These are phyloP conservation scores for Cacoxenus indagator DNA, from an alignment of 2,888 invertebrate species.

Conservation along the genomic window DNA sequence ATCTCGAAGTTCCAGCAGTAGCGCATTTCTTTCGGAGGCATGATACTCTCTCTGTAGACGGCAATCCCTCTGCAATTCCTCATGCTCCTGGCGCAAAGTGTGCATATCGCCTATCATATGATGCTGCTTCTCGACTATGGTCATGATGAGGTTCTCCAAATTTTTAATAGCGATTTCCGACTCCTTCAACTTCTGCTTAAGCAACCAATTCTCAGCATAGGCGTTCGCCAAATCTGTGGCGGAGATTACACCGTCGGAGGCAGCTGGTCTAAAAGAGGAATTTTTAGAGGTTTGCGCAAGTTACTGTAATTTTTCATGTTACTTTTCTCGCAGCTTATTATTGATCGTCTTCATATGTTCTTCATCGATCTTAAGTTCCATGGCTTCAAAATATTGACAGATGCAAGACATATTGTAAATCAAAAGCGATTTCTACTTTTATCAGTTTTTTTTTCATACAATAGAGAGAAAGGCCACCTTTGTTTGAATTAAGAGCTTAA, in stretches of 20 bases:
- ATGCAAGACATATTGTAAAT: constrained; percentile 55
- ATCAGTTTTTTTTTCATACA: not conserved
- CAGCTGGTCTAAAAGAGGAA: constrained; percentile 34
- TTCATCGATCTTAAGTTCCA: constrained; percentile 29
- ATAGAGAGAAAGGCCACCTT: not conserved
- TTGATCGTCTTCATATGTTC: not conserved
- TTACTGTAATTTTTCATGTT: not conserved
- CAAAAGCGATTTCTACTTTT: not conserved
- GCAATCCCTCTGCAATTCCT: constrained; percentile 53
- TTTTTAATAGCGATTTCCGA: constrained; percentile 55
- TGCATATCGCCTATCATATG: constrained; percentile 58
- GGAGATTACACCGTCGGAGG: constrained; percentile 36
- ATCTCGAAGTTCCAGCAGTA: constrained; percentile 56
- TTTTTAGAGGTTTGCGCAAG: too few species aligned
- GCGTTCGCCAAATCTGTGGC: constrained; percentile 57
- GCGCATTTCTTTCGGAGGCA: constrained; percentile 54
- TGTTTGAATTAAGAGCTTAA: not conserved
- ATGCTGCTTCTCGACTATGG: constrained; percentile 63
- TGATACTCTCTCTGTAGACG: constrained; percentile 64
- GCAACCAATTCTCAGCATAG: constrained; percentile 62
- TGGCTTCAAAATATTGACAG: constrained; percentile 53
- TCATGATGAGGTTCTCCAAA: constrained; percentile 59
- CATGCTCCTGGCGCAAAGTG: constrained; percentile 51
- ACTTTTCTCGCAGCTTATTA: not conserved
- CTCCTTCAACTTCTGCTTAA: constrained; percentile 55